Evolutionary conservation across 2,113 vertebrate species (phyloP).

Genomic region (Psittacus erithacus): DNA sequence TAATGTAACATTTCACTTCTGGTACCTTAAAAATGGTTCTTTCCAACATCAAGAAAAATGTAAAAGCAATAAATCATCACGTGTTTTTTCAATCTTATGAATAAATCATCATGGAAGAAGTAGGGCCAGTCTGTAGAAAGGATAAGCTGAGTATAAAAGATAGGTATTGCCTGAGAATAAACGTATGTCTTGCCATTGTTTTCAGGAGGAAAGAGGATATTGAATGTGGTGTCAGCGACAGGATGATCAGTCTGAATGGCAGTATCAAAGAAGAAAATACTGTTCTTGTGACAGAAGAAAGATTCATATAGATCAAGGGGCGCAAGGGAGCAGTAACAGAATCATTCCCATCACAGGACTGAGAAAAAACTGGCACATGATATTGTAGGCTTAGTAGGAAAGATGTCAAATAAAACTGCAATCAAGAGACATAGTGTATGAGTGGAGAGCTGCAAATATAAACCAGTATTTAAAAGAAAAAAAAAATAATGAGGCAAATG

Average conservation of each 20-base stretch:
- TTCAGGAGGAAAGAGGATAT: background rate
- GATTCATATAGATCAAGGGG: background rate
- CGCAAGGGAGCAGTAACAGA: background rate
- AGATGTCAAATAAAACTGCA: background rate
- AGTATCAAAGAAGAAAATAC: background rate
- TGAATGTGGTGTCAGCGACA: background rate
- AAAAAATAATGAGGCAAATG: background rate
- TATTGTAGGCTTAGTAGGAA: background rate
- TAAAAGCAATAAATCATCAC: background rate
- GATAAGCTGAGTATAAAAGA: background rate
- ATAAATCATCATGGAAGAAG: background rate
- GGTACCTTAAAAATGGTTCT: background rate
- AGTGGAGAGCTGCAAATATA: background rate
- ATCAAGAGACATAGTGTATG: background rate
- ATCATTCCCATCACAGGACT: background rate
- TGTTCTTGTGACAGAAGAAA: background rate
- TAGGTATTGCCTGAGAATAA: background rate
- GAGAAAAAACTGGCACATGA: background rate
- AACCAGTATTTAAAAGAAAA: background rate
- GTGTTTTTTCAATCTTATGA: background rate
- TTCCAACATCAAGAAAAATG: background rate
- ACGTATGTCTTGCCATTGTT: background rate
- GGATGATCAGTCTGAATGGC: background rate
- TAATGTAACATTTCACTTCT: background rate
- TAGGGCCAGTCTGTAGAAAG: background rate